Conservation (phyloP, 2,888 invertebrate genomes). For the Cantharis lateralis region DNA sequence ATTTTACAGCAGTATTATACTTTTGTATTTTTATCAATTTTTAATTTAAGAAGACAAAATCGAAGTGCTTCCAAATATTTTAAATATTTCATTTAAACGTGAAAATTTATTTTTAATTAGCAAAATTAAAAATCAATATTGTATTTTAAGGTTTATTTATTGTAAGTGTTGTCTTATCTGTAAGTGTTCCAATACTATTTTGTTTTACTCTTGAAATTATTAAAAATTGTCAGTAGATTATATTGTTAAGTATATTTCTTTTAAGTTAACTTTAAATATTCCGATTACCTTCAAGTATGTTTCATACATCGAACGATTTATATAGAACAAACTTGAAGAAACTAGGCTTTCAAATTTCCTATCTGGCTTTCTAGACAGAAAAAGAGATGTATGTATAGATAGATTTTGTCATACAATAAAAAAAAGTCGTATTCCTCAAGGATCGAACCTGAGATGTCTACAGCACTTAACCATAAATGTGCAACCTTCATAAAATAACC, state of each 20-base stretch:
- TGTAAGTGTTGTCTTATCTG: background rate
- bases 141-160: background rate
- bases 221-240: background rate
- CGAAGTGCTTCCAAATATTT: slow-evolving; percentile 10
- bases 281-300: too few species aligned
- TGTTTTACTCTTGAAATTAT: background rate
- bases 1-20: background rate
- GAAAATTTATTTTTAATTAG: background rate
- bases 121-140: background rate
- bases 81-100: background rate
- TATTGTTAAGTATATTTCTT: background rate
- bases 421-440: too few species aligned
- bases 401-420: too few species aligned
- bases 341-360: too few species aligned
- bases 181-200: background rate
- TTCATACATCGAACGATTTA: too few species aligned
- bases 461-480: too few species aligned
- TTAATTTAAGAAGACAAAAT: slow-evolving; percentile 11
- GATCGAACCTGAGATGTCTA: too few species aligned
- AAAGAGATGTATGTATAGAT: too few species aligned
- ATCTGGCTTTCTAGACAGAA: too few species aligned
- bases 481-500: too few species aligned
- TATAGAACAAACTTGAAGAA: too few species aligned
- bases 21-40: background rate
- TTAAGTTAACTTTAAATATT: too few species aligned